Evolutionary conservation across 2,888 invertebrate species (phyloP), one percentile per base, ranked within the genome.

Genomic region (Bugula neritina): DNA sequence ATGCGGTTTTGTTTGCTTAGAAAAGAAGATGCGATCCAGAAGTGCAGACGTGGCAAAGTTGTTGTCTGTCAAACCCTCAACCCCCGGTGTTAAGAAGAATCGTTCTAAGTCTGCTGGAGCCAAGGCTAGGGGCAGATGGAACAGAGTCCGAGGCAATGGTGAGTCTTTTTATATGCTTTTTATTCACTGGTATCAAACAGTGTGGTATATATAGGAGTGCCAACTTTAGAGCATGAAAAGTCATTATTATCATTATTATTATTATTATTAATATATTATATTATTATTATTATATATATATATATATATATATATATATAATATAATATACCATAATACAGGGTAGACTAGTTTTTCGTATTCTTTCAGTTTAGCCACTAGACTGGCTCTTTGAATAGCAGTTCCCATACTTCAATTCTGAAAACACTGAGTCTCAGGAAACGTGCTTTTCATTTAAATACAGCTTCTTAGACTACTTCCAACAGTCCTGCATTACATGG

Each of bases 31-130:
- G 43, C 5, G 43, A 43, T 10, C 10, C 17, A 43, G 43, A 17
- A 43, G 43, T 43, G 5, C 43, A 10, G 43, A 43, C 5, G 43
- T 5, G 5, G 43, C 43, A 43, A 5, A 43, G 10, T 10, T 43
- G 17, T 5, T 17, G 43, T 43, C 43, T 43, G 10, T 10, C 10
- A 10, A 5, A 17, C 43, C 55, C 23, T 13, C 10, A 52, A 55
- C 5, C 5, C n/a, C 25, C 3, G 23, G 10, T n/a, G 23, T 23
- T n/a, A 2, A 10, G 5, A 63, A 63, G 31, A 31, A 13, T 13
- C 27, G 63, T 5, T 63, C 63, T 3, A 63, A 63, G 10, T 63
- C 63, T 29, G 63, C 27, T 27, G 63, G 63, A 13, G 63, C 63
- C 29, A 63, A 63, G 63, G 2, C 63, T 63, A 63, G n/a, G 31